Evolutionary conservation across 2,888 invertebrate genomes (phyloP), one percentile per base, ranked within the genome.

Genomic region (Congeria kusceri): DNA sequence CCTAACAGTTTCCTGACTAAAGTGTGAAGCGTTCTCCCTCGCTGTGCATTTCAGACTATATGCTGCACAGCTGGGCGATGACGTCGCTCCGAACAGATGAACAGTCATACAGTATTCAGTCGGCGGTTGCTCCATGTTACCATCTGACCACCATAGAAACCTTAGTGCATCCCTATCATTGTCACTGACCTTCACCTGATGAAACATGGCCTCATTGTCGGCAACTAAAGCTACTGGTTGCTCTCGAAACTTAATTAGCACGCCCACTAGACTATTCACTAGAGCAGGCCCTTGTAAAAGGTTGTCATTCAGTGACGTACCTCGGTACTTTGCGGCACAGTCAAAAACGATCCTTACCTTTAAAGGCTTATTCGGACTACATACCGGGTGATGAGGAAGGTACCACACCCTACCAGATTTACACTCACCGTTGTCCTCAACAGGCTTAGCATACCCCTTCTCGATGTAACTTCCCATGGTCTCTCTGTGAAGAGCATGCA

Each of bases 241-340:
- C 53, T 81, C 67, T 29, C 85, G 46, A 32, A 81, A 85, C n/a
- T 81, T 28, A 13, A 73, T 63, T 0, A 85, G 32, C 23, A 81
- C 79, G 29, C 84, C 84, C 32, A 81, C 25, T 18, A 85, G 44
- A 57, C 39, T 76, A 49, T 76, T 85, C 9, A 66, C 77, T 18
- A 81, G 65, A 62, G 85, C 79, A 13, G 85, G 83, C 4, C 83
- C 85, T 32, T 63, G 79, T n/a, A 85, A 28, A 23, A 85, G 53
- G 18, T 68, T 56, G 23, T 68, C 56, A 61, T 81, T 85, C 9
- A 85, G 57, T 7, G 77, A 81, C 3, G 68, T 62, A 2, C 73
- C 76, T 25, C 69, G n/a, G 46, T 58, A 68, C 15, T 59, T 44
- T 7, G 75, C 79, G n/a, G 76, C 58, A 20, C 77, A 77, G 47